Base-by-base conservation (phyloP, 2,797 vertebrate species). In the Propithecus perrieri region DNA sequence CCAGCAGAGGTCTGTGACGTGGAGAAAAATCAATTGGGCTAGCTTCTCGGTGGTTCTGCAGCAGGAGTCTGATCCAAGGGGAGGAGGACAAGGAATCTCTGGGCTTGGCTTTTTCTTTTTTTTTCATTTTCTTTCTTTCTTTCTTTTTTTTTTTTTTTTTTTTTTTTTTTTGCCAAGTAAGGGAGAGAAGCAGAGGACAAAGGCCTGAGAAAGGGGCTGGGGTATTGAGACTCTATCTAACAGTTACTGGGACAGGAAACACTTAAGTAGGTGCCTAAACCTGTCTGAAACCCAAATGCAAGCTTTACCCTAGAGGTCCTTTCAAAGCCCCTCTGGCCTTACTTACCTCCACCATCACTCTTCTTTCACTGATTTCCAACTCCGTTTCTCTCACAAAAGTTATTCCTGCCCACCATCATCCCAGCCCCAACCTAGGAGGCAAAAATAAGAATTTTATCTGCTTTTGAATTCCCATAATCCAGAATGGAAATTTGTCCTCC, bases 1-100 rank as follows among this genome's bases (percentile, higher is more conserved):
- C 92, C 46, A 90, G 91, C 86, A 81, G 93, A 96, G 80, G 80
- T 65, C 87, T 93, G 46, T 92, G 94, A 96, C 33, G 7, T 81
- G 84, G 71, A 91, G 91, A 90, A 93, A 97, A 97, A 97, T 97
- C 97, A 97, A 97, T 97, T 72, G 38, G 28, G 48, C 83, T 92
- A 95, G 91, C 55, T 94, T 97, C 96, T 95, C 9, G 75, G 71
- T 88, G 89, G 35, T 96, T 96, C 79, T 97, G 96, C 88, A 85
- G 90, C 75, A 87, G 89, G 41, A 96, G n/a, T 95, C 81, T 96
- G 91, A 96, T 57, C 59, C 28, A 90, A 79, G 61, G 46, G 67
- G 41, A 61, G 35, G 30, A 94, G 87, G 92, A 95, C 85, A 92
- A 84, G 46, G 57, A 59, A 71, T 79, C 33, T 90, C 55, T 86